Conservation (phyloP, 2,797 vertebrate species). For the Tragopan temminckii region DNA sequence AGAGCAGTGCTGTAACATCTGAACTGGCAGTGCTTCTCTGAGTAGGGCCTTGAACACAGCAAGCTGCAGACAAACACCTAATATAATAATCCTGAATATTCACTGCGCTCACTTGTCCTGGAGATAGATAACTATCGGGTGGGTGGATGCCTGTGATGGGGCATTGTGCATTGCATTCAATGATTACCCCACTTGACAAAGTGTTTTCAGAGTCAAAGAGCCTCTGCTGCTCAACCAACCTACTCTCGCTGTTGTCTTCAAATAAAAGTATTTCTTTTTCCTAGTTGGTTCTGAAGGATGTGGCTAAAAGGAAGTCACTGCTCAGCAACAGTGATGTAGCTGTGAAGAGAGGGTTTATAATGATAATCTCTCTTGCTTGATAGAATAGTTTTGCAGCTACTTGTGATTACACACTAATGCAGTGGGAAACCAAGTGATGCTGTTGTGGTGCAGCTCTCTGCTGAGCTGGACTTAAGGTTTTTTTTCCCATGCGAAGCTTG, state of each 20-base stretch:
- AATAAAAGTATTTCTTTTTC: background rate
- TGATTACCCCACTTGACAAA: fast-evolving
- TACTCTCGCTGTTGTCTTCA: background rate
- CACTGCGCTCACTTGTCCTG: background rate
- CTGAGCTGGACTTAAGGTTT: background rate
- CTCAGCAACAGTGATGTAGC: background rate
- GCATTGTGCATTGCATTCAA: background rate
- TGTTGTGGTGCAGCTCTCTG: background rate
- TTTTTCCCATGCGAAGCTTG: background rate
- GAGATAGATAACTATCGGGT: background rate
- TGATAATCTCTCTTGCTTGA: background rate
- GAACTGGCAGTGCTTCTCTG: background rate
- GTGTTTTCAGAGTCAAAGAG: background rate
- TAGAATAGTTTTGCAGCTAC: background rate
- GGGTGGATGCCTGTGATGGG: background rate
- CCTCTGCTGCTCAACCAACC: background rate
- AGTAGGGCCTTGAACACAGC: background rate
- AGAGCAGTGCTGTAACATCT: background rate
- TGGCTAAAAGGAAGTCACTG: background rate
- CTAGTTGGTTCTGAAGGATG: background rate
- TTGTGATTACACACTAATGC: background rate
- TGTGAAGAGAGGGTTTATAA: background rate
- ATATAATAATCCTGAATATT: background rate
- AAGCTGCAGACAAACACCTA: background rate
- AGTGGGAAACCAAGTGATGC: background rate